These are phyloP conservation scores for Pseudorhiza aurosa DNA, from an alignment of 30 jellyfish, hydroid and myxozoan genomes.

Conservation along the genomic window DNA sequence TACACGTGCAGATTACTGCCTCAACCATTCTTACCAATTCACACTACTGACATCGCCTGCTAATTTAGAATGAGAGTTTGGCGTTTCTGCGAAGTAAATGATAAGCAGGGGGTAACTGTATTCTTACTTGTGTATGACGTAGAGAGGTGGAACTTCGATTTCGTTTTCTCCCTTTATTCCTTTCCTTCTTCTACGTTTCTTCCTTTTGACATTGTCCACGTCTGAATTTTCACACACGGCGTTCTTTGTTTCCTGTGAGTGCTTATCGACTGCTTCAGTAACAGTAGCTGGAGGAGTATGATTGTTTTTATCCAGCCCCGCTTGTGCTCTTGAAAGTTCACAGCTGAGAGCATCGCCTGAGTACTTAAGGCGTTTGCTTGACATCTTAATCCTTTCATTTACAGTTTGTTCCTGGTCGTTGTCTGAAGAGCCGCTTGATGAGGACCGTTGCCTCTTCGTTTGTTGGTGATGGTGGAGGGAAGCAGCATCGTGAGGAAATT, in stretches of 20 bases:
- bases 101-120: too few species aligned
- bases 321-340: too few species aligned
- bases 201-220: neutral
- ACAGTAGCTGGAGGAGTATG: too few species aligned
- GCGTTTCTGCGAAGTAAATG: too few species aligned
- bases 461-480: neutral
- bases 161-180: neutral
- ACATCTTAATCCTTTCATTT: too few species aligned
- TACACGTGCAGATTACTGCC: too few species aligned
- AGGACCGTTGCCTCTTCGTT: neutral
- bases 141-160: slow-evolving; percentile 14
- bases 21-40: too few species aligned
- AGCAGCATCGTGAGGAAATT: neutral
- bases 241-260: neutral
- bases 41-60: too few species aligned
- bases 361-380: neutral
- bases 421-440: neutral
- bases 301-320: too few species aligned
- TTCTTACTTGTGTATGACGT: slow-evolving; percentile 22
- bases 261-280: neutral
- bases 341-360: too few species aligned
- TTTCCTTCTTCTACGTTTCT: slow-evolving; percentile 14
- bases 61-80: too few species aligned
- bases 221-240: neutral
- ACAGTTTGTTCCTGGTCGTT: neutral